A percentile compares a stretch with the other conserved stretches of the same genome.
phyloP scores from a whole-genome alignment of 1,140 invertebrate species.

The Nylanderia fulva region DNA sequence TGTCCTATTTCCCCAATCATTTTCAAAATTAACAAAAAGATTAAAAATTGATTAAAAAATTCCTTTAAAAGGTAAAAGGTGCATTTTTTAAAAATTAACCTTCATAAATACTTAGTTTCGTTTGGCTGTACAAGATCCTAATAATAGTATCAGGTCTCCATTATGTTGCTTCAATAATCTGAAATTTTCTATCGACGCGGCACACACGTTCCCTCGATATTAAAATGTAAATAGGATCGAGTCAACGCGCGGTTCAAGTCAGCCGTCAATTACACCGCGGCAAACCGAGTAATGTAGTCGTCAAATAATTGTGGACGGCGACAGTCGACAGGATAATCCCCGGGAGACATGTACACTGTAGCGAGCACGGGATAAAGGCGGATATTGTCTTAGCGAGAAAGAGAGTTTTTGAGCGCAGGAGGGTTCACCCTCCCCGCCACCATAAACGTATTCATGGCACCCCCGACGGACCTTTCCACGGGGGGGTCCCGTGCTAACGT shows the following conservation, averaged over 20 bases:
- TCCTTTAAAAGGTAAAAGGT: no score
- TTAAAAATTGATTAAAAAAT: no score
- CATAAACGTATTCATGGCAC: slow-evolving; percentile 83
- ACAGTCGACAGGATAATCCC: slow-evolving; percentile 65
- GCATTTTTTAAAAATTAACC: no score
- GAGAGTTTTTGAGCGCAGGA: slow-evolving; percentile 74
- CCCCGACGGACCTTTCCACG: slow-evolving; percentile 63
- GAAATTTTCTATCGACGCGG: background rate
- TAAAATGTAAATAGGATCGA: slow-evolving; percentile 13
- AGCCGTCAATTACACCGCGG: slow-evolving; percentile 23
- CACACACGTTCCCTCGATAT: background rate
- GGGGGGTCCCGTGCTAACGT: slow-evolving; percentile 77
- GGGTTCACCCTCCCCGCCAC: slow-evolving; percentile 72
- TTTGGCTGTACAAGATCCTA: no score
- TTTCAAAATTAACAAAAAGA: no score
- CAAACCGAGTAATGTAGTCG: slow-evolving; percentile 61
- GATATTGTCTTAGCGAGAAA: slow-evolving; percentile 78
- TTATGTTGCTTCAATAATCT: no score
- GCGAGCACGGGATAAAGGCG: slow-evolving; percentile 51
- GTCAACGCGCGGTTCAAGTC: background rate
- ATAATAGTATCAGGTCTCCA: no score
- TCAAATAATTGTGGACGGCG: slow-evolving; percentile 65
- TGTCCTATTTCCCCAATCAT: no score
- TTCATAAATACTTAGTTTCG: no score
- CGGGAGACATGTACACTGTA: slow-evolving; percentile 38